Evolutionary conservation across 2,888 invertebrate genomes (phyloP).

Genomic region (Cantharis flavilabris): DNA sequence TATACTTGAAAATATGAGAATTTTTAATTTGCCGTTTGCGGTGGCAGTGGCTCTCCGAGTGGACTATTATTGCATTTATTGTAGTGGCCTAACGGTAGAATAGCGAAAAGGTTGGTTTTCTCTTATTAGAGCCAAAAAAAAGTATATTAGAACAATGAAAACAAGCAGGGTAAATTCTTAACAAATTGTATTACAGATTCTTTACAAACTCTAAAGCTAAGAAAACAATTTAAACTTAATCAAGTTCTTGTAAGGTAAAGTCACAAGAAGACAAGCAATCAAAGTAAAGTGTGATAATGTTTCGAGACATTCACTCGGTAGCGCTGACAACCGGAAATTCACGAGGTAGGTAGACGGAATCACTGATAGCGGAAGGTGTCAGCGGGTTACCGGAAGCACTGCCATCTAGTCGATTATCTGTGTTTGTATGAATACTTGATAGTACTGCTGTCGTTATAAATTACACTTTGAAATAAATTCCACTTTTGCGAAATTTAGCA

Average conservation of each 20-base stretch:
- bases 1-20: background rate
- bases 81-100: background rate
- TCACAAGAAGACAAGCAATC: conserved; percentile 38
- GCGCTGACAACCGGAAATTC: conserved; percentile 32
- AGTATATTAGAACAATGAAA: background rate
- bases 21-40: background rate
- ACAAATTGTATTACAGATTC: background rate
- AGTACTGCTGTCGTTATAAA: conserved; percentile 15
- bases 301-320: conserved; percentile 34
- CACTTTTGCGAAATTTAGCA: background rate
- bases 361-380: conserved; percentile 31
- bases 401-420: conserved; percentile 30
- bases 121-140: background rate
- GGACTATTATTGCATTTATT: background rate
- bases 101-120: background rate
- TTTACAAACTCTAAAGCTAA: conserved; percentile 21
- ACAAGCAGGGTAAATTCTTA: background rate
- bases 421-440: conserved; percentile 22
- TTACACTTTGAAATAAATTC: conserved; percentile 9
- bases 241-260: conserved; percentile 32
- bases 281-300: conserved; percentile 40
- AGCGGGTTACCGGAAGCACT: conserved; percentile 26
- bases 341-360: conserved; percentile 28
- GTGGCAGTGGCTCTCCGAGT: background rate
- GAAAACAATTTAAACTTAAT: conserved; percentile 42